phyloP scores from a whole-genome alignment of 2,888 invertebrate species.

The Drosophila multiciliata region DNA sequence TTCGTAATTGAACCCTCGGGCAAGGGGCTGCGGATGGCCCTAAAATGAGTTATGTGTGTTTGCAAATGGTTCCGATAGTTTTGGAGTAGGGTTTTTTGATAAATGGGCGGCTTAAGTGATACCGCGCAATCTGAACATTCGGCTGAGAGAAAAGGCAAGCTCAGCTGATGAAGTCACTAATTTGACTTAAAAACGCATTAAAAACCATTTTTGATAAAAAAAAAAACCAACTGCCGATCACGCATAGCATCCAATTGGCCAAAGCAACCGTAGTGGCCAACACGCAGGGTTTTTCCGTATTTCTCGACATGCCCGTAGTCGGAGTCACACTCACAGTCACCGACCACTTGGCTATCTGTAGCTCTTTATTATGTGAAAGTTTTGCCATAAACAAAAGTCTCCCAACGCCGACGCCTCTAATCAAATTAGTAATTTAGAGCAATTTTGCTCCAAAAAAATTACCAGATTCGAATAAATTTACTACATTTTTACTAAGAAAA shows the following conservation, averaged over 20 bases:
- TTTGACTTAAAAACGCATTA: conserved; percentile 80
- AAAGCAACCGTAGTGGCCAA: conserved; percentile 15
- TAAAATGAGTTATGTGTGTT: conserved; percentile 51
- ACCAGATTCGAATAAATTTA: no score
- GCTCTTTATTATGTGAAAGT: conserved; percentile 62
- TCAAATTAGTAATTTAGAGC: not conserved
- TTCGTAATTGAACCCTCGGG: conserved; percentile 65
- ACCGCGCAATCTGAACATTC: conserved; percentile 56
- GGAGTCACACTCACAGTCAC: conserved; percentile 20
- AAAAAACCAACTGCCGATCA: conserved; percentile 21
- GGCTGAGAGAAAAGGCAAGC: conserved; percentile 51
- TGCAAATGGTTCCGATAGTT: conserved; percentile 58
- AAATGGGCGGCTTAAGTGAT: conserved; percentile 78
- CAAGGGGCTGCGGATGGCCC: not conserved
- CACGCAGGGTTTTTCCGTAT: conserved; percentile 73
- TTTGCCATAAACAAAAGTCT: conserved; percentile 46
- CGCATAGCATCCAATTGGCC: conserved; percentile 33
- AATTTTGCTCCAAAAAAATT: not conserved
- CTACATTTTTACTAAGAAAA: no score
- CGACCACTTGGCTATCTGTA: conserved; percentile 31
- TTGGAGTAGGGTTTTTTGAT: conserved; percentile 61
- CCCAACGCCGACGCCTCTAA: conserved; percentile 1
- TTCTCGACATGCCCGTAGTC: conserved; percentile 50
- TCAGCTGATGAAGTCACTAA: conserved; percentile 76
- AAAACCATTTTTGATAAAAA: conserved; percentile 77